Percentiles rank a stretch among this genome's conserved stretches.
phyloP scores from a whole-genome alignment of 2,797 vertebrate genomes.

The Acipenser oxyrinchus region DNA sequence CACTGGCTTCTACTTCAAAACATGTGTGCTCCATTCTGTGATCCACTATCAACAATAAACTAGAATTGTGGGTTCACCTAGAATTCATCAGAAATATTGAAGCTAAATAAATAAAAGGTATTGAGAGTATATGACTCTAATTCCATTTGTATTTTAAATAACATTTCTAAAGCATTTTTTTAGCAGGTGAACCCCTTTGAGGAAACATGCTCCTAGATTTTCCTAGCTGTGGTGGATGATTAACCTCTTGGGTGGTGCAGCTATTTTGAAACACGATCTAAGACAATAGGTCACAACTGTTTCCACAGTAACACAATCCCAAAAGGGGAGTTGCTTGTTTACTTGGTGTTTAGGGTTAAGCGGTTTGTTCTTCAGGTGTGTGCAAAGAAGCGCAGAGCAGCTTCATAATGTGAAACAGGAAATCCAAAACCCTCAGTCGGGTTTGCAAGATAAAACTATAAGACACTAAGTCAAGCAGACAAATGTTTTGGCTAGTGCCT shows the following conservation, averaged over 20 bases:
- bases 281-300: constrained; percentile 17
- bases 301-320: constrained; percentile 22
- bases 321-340: constrained; percentile 7
- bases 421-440: background rate
- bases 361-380: background rate
- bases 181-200: background rate
- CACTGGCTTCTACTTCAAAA: too few species aligned
- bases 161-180: constrained; percentile 23
- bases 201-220: constrained; percentile 51
- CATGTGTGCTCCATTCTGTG: too few species aligned
- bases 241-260: constrained; percentile 15
- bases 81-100: too few species aligned
- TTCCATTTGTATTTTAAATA: background rate
- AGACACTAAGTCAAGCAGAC: background rate
- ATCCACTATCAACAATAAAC: too few species aligned
- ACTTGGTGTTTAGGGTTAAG: constrained; percentile 3
- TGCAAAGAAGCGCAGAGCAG: background rate
- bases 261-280: constrained; percentile 10
- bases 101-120: too few species aligned
- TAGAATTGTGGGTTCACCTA: too few species aligned
- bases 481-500: too few species aligned
- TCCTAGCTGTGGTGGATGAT: constrained; percentile 31
- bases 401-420: background rate
- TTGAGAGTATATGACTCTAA: too few species aligned
- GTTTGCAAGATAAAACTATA: background rate